Base-by-base conservation (phyloP, 2,888 invertebrate genomes). In the Hoplodrina ambigua region DNA sequence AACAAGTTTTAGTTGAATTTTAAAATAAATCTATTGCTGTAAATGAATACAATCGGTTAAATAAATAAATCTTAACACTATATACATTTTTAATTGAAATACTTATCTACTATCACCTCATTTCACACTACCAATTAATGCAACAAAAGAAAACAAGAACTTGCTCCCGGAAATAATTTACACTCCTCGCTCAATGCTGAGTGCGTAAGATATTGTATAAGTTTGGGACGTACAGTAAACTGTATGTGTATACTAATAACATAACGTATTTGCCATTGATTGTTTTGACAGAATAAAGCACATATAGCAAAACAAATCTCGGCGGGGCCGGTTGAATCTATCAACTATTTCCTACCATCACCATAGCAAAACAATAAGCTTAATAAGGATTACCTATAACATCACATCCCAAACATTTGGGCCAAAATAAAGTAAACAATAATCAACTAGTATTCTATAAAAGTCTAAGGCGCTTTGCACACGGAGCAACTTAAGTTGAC, bases 61-160 rank as follows among this genome's bases (percentile, higher is more conserved):
- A 50, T 19, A 17, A 74, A 74, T 66, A 56, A 74, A 46, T 52
- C 44, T 50, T 30, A 52, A 71, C 70, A 49, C 44, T 56, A 44
- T 74, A 37, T 52, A 65, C 44, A 74, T 55, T 65, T 74, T 20
- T 19, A 46, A 65, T 37, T 56, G 19, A 56, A 52, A 44, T 44
- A 73, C 75, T 46, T 72, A 66, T 46, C 37, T 30, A 58, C 70
- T 70, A 50, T 33, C 62, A 75, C 67, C 20, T 41, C 63, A 4
- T 74, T 52, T 10, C 25, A 53, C 13, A 37, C 19, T 50, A 67
- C 13, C n/a, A 41, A 41, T n/a, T 69, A 52, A 57, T n/a, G 33
- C 4, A 75, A 65, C 19, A 53, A 66, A 52, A 46, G 25, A 54
- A 41, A 55, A 61, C 13, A 44, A 53, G 37, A 15, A 17, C 6